These are phyloP conservation scores for Terrapene triunguis DNA, from an alignment of 2,113 vertebrate species.

Conservation along the genomic window DNA sequence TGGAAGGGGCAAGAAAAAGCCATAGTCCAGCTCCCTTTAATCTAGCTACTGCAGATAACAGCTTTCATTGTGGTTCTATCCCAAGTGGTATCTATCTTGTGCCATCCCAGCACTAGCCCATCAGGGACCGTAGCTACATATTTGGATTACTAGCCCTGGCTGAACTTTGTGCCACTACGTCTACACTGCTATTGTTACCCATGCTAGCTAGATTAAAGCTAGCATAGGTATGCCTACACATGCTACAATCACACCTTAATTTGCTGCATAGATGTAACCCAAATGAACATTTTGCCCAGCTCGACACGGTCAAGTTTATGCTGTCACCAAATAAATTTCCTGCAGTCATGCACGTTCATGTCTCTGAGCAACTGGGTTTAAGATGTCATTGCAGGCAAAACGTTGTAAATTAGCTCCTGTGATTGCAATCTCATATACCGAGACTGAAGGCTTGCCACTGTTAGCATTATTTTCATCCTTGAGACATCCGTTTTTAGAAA, in stretches of 20 bases:
- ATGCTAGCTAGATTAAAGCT: neutral
- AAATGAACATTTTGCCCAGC: neutral
- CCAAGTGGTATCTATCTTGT: no score
- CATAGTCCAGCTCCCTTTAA: neutral
- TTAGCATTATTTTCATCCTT: neutral
- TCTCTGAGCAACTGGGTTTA: constrained; percentile 58
- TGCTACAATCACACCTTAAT: neutral
- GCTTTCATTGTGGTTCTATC: neutral
- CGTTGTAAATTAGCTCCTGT: constrained; percentile 64
- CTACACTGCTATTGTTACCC: neutral
- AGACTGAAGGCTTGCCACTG: constrained; percentile 7
- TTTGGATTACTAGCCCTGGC: neutral
- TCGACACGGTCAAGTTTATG: neutral
- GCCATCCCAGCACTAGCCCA: neutral
- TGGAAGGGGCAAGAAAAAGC: neutral
- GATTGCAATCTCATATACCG: constrained; percentile 53
- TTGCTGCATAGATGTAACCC: neutral
- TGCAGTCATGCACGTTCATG: neutral
- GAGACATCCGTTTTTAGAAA: neutral
- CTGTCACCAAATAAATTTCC: constrained; percentile 30
- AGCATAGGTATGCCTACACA: neutral
- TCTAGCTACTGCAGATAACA: neutral
- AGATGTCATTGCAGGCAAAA: constrained; percentile 39
- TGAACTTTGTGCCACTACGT: neutral
- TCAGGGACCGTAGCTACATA: neutral